Conservation (phyloP, 2,888 invertebrate genomes). For the Sthenelais limicola region DNA sequence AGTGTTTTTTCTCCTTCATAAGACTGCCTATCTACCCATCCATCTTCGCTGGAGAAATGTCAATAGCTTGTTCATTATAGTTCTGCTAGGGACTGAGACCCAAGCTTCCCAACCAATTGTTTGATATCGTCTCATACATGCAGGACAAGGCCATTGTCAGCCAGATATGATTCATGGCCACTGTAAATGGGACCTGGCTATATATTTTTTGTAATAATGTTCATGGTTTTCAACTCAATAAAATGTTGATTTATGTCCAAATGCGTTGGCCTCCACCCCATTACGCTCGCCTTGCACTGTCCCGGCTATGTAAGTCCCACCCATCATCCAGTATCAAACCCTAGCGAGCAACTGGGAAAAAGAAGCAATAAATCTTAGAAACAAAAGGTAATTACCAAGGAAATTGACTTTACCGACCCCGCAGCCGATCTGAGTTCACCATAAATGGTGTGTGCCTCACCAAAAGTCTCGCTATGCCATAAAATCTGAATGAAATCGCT, state of each 20-base stretch:
- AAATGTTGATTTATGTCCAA: constrained; percentile 29
- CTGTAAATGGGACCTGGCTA: constrained; percentile 25
- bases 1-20: no score
- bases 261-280: neutral
- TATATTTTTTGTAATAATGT: constrained; percentile 39
- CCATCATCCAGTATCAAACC: constrained; percentile 10
- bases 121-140: constrained; percentile 14
- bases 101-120: constrained; percentile 32
- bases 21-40: constrained; percentile 22
- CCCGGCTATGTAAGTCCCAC: neutral
- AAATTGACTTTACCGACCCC: constrained; percentile 36
- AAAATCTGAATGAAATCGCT: constrained; percentile 39
- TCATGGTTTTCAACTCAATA: constrained; percentile 38
- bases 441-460: constrained; percentile 39
- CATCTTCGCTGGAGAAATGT: constrained; percentile 34
- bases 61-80: constrained; percentile 37
- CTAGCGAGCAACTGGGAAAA: constrained; percentile 17
- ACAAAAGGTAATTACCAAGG: constrained; percentile 37
- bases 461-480: constrained; percentile 36
- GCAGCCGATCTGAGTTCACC: constrained; percentile 4
- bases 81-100: constrained; percentile 29
- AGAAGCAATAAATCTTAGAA: constrained; percentile 34
- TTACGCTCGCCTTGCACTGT: constrained; percentile 11
- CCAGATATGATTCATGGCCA: constrained; percentile 35
- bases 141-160: constrained; percentile 28